These are phyloP conservation scores for Octonoba sinensis DNA, from an alignment of 2,888 invertebrate species.

Conservation along the genomic window DNA sequence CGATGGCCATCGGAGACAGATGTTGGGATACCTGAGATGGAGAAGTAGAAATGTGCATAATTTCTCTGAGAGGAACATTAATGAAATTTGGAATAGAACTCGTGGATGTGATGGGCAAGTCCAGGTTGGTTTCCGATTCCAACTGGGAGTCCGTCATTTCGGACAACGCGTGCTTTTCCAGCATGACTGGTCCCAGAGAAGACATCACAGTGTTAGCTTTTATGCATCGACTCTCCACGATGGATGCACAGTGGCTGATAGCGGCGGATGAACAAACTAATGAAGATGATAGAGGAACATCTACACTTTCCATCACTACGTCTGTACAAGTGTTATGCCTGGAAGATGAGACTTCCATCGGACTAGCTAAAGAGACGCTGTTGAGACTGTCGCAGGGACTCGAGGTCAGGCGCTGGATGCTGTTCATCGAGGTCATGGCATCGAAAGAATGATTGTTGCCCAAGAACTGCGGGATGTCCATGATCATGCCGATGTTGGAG, in stretches of 20 bases:
- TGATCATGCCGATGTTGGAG: constrained; percentile 55
- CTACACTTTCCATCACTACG: constrained; percentile 53
- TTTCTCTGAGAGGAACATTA: constrained; percentile 49
- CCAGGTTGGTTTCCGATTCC: constrained; percentile 26
- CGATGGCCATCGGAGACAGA: constrained; percentile 43
- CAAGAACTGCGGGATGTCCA: constrained; percentile 60
- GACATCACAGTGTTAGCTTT: constrained; percentile 63
- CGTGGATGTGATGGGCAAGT: constrained; percentile 30
- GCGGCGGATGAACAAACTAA: constrained; percentile 53
- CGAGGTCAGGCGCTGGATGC: constrained; percentile 41
- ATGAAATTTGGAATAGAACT: constrained; percentile 42
- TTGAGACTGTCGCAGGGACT: constrained; percentile 45
- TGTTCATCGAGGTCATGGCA: constrained; percentile 52
- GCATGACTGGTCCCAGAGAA: constrained; percentile 61
- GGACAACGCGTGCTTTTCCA: constrained; percentile 51
- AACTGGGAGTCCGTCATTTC: constrained; percentile 46
- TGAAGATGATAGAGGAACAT: constrained; percentile 54
- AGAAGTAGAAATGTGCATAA: constrained; percentile 49
- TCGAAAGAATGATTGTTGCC: constrained; percentile 45
- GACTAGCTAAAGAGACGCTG: constrained; percentile 50
- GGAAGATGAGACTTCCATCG: constrained; percentile 57
- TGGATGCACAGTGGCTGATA: constrained; percentile 35
- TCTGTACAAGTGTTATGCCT: constrained; percentile 49
- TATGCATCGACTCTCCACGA: constrained; percentile 48
- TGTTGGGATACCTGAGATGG: constrained; percentile 45